phyloP scores from a whole-genome alignment of 1,140 invertebrate genomes.

The Bombus superbus region DNA sequence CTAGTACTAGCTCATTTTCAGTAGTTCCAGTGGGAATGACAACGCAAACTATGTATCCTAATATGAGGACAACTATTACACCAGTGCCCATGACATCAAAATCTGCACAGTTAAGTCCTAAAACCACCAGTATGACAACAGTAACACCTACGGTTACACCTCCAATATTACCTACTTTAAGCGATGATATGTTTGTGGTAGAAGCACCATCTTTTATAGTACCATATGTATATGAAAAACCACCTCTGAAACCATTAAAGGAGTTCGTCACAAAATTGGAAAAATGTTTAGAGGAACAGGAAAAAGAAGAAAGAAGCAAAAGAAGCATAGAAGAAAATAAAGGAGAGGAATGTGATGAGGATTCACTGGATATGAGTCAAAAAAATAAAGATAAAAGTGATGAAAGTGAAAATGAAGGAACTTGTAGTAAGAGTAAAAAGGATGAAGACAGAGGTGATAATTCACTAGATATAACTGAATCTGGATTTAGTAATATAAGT shows the following conservation, averaged over 20 bases:
- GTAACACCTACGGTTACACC: slow-evolving; percentile 80
- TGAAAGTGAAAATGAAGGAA: slow-evolving; percentile 65
- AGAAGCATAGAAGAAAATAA: slow-evolving; percentile 70
- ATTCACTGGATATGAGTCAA: slow-evolving; percentile 63
- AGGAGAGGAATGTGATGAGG: slow-evolving; percentile 75
- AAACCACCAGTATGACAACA: slow-evolving; percentile 73
- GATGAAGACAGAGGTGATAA: slow-evolving; percentile 79
- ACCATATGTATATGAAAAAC: slow-evolving; percentile 96
- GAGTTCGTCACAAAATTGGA: slow-evolving; percentile 88
- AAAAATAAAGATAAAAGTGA: slow-evolving; percentile 76
- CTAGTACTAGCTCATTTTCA: slow-evolving; percentile 78
- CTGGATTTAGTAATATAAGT: slow-evolving; percentile 63
- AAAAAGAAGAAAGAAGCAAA: slow-evolving; percentile 78
- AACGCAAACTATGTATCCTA: slow-evolving; percentile 85
- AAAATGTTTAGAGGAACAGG: slow-evolving; percentile 85
- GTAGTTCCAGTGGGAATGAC: slow-evolving; percentile 83
- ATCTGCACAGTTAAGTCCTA: slow-evolving; percentile 68
- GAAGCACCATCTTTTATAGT: slow-evolving; percentile 96
- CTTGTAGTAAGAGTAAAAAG: slow-evolving; percentile 66
- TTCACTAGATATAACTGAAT: slow-evolving; percentile 72
- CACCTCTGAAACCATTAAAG: slow-evolving; percentile 90
- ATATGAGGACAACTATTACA: slow-evolving; percentile 85
- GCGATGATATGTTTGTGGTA: slow-evolving; percentile 95
- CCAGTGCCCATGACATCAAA: slow-evolving; percentile 82
- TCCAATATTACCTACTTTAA: slow-evolving; percentile 89